A percentile compares a stretch with the other conserved stretches of the same genome.
Conservation (phyloP, 1,140 invertebrate genomes). For the Pseudomyrmex pallidus region DNA sequence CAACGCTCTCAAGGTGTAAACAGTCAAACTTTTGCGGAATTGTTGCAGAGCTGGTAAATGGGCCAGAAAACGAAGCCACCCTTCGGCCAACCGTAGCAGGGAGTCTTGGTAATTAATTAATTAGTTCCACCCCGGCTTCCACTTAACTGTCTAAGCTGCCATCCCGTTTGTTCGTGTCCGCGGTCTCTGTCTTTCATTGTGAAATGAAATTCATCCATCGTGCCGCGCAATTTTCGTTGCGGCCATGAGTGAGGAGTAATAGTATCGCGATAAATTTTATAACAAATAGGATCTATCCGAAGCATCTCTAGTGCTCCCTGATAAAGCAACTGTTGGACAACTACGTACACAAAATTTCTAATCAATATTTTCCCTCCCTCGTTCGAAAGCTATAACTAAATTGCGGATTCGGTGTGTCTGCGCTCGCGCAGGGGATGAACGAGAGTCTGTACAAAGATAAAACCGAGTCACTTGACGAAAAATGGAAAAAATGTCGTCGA, state of each 20-base stretch:
- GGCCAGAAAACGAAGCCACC: slow-evolving; percentile 44
- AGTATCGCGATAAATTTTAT: too few species aligned
- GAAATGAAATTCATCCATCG: slow-evolving; percentile 42
- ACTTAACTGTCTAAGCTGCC: slow-evolving; percentile 25
- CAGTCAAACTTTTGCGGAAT: slow-evolving; percentile 8
- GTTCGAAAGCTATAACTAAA: slow-evolving; percentile 6
- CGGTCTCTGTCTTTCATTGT: slow-evolving; percentile 18
- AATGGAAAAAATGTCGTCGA: slow-evolving; percentile 29
- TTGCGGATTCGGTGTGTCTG: slow-evolving; percentile 15
- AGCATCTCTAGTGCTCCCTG: background rate
- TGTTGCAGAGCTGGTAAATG: slow-evolving; percentile 23
- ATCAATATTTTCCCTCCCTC: background rate
- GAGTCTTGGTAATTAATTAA: slow-evolving; percentile 49
- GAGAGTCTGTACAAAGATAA: background rate
- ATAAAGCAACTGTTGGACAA: background rate
- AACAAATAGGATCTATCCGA: background rate
- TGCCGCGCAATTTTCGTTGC: slow-evolving; percentile 13
- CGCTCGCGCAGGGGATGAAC: background rate
- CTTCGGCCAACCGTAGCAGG: slow-evolving; percentile 19
- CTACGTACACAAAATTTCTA: background rate
- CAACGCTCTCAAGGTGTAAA: background rate
- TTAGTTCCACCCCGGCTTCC: slow-evolving; percentile 6
- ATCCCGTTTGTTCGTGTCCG: slow-evolving; percentile 18
- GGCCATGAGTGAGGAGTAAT: slow-evolving; percentile 7
- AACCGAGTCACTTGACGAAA: slow-evolving; percentile 1